Evolutionary conservation across 2,113 vertebrate species (phyloP), one percentile per base, ranked within the genome.

Genomic region (Micronisus gabar): DNA sequence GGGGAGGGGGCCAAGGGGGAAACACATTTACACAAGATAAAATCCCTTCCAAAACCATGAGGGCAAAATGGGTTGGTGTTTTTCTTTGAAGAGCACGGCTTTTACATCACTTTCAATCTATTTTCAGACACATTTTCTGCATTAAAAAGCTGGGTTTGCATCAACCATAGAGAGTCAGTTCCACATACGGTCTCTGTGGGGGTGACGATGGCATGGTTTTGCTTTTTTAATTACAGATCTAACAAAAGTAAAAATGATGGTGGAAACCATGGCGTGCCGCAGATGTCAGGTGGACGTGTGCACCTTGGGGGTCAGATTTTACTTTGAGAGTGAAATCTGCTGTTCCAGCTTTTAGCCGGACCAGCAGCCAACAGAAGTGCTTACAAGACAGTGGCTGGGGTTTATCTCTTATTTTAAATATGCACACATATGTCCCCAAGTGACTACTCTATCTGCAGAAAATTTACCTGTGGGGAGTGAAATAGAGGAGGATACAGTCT

Each of bases 21-120:
- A 91, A 62, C 45, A 56, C 88, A 87, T 89, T 95, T 89, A 76
- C 87, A 85, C 74, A 75, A 88, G 87, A 91, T 41, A 93, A 96
- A 97, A 93, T 80, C 84, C 81, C 62, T 90, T 90, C 87, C 87
- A 91, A 66, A 91, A 80, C 66, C 74, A 40, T 0, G 23, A 85
- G 52, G 68, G 32, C 61, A 87, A 93, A 91, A 81, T 3, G 36
- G n/a, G 79, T 13, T 81, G 43, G 52, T 13, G 3, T 55, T 84
- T 88, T 81, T 9, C 61, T 91, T 81, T 75, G 66, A 75, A 18
- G 26, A 87, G 15, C 1, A 3, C 11, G 29, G 40, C 61, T 93
- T 89, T 91, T 79, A 65, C 81, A 74, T 82, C 86, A 59, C 65
- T 95, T 88, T 76, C 65, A 23, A 50, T 89, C 89, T 73, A 89